Conservation (phyloP, 30 jellyfish, hydroid and myxozoan genomes). For the Hydractinia symbiolongicarpus region DNA sequence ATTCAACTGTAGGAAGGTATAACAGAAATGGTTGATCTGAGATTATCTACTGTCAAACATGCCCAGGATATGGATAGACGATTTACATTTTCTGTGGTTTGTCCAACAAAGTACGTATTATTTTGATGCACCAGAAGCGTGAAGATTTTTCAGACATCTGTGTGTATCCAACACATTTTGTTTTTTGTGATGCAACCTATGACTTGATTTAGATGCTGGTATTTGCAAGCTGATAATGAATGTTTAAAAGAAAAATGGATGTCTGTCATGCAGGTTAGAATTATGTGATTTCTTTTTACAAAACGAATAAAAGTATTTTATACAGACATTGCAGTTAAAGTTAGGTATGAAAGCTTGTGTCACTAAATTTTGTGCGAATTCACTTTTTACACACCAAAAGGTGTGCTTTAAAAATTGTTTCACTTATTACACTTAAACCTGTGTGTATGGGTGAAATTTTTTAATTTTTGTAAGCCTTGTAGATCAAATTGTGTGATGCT, state of each 20-base stretch:
- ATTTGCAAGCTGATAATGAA: constrained; percentile 89
- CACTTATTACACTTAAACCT: no score
- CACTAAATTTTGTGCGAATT: no score
- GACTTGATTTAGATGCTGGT: constrained; percentile 64
- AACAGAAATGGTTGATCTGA: constrained; percentile 89
- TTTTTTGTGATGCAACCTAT: background rate
- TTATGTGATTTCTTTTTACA: no score
- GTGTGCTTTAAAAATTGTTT: no score
- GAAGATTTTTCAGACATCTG: no score
- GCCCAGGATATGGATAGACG: constrained; percentile 87
- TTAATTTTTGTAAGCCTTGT: no score
- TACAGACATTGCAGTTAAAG: no score
- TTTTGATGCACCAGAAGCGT: background rate
- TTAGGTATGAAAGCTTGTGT: no score
- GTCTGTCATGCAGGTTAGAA: constrained; percentile 61
- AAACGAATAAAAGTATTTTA: no score
- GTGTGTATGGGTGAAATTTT: no score
- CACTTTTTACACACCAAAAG: no score
- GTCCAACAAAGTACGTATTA: constrained; percentile 89
- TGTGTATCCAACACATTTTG: background rate
- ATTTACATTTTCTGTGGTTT: constrained; percentile 73
- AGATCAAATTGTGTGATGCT: no score
- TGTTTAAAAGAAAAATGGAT: constrained; percentile 73
- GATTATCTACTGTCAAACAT: constrained; percentile 85
- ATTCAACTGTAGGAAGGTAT: constrained; percentile 12